Percentiles rank a stretch among this genome's conserved stretches.
These are phyloP conservation scores for Ectemnius lituratus DNA, from an alignment of 2,888 invertebrate genomes.

Conservation along the genomic window DNA sequence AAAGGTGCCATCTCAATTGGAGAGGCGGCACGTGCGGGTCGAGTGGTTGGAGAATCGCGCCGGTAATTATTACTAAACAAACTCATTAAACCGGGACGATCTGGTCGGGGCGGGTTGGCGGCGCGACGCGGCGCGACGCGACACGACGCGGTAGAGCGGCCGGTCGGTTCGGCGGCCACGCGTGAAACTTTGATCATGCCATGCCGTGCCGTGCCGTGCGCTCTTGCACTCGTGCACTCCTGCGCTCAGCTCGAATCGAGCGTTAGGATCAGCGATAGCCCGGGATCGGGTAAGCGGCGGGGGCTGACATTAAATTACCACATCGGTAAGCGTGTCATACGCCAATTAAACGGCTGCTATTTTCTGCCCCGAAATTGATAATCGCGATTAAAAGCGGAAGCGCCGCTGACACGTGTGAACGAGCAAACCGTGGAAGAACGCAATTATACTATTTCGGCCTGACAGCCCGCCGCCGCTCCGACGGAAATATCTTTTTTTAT, in stretches of 20 bases:
- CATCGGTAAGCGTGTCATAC: constrained; percentile 70
- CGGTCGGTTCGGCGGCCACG: constrained; percentile 57
- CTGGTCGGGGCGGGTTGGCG: constrained; percentile 32
- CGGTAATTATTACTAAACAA: constrained; percentile 63
- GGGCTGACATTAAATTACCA: constrained; percentile 69
- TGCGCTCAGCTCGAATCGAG: constrained; percentile 49
- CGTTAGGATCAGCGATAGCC: constrained; percentile 59
- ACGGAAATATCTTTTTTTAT: constrained; percentile 48
- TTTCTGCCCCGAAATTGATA: constrained; percentile 64
- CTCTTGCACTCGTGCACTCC: too few species aligned
- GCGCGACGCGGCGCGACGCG: neutral
- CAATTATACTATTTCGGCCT: constrained; percentile 45
- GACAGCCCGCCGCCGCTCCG: constrained; percentile 34
- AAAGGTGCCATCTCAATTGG: constrained; percentile 42
- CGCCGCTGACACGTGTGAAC: constrained; percentile 60
- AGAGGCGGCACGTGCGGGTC: constrained; percentile 19
- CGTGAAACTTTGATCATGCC: constrained; percentile 69
- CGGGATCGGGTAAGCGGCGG: constrained; percentile 55
- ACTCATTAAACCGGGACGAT: constrained; percentile 64
- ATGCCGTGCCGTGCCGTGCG: constrained; percentile 44
- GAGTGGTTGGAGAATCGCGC: constrained; percentile 28
- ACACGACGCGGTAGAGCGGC: constrained; percentile 9
- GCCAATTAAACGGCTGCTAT: constrained; percentile 69
- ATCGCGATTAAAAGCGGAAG: constrained; percentile 66
- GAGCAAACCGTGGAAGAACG: constrained; percentile 50